Base-by-base conservation (phyloP, 2,113 vertebrate species). In the Alectura lathami region DNA sequence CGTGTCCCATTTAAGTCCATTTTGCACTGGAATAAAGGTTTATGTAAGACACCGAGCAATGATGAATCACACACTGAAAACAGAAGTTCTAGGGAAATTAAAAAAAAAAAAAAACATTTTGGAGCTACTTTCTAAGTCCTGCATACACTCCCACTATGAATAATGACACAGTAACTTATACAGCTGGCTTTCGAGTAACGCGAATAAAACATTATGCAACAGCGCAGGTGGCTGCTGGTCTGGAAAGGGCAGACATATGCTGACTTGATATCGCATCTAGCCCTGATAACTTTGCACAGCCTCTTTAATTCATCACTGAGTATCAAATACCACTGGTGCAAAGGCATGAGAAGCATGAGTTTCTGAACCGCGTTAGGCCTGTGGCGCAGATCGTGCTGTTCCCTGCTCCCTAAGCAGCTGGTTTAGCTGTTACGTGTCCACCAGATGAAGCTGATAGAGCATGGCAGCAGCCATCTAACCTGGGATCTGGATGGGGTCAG, bases 11-110 rank as follows among this genome's bases (percentile, higher is more conserved):
- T 96, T 94, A 85, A 95, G 72, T 20, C 54, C 64, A 22, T 86
- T 97, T 59, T 94, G 85, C 64, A 59, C 79, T 68, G 72, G 42
- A 95, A 94, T 89, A 93, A 94, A 95, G 79, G 87, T 95, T 95
- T 97, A 95, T 89, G 85, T 96, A 95, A 97, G 94, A 72, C 1
- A 4, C 72, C 34, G 85, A 64, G 83, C 76, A 93, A 74, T 81
- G 68, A 91, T 90, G 67, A 97, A 91, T 83, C 70, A 74, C 54
- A 89, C 64, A 13, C 26, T 68, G 88, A 69, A 88, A 93, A 93
- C 90, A 91, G 95, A 86, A 83, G 79, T 76, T 66, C n/a, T 13
- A 26, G 22, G 42, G 14, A 30, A 5, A 63, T 29, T 20, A 8
- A 4, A 16, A 11, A 30, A 24, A 23, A 5, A 17, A 10, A 66